A percentile compares a stretch with the other conserved stretches of the same genome.
phyloP scores from a whole-genome alignment of 2,113 vertebrate genomes.

The Catharus bicknelli region DNA sequence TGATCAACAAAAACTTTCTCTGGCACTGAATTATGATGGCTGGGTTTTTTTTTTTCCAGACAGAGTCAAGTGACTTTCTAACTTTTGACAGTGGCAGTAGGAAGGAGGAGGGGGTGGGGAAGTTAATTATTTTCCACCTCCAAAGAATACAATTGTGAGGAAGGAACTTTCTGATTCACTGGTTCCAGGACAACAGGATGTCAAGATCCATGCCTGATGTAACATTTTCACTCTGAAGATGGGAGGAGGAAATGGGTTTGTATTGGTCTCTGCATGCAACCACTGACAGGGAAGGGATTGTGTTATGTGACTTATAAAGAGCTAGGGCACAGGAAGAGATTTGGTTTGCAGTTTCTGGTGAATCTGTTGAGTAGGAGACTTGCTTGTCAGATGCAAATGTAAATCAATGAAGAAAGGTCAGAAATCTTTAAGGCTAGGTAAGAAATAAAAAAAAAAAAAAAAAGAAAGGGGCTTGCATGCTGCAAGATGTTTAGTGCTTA shows the following conservation, averaged over 20 bases:
- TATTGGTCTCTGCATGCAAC: not conserved
- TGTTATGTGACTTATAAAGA: not conserved
- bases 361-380: not conserved
- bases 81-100: slow-evolving; percentile 47
- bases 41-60: not conserved
- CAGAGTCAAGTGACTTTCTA: slow-evolving; percentile 35
- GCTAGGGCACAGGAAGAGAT: not conserved
- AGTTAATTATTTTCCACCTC: slow-evolving; percentile 64
- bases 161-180: slow-evolving; percentile 68
- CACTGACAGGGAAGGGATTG: not conserved
- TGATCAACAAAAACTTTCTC: slow-evolving; percentile 50
- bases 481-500: not conserved
- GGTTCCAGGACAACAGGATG: slow-evolving; percentile 66
- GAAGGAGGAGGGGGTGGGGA: slow-evolving; percentile 56
- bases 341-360: not conserved
- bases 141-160: slow-evolving; percentile 65
- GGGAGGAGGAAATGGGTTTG: slow-evolving; percentile 38
- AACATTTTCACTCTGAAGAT: slow-evolving; percentile 34
- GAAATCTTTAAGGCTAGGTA: not conserved
- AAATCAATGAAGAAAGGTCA: not conserved
- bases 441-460: not conserved
- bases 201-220: slow-evolving; percentile 58
- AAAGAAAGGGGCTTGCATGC: not conserved
- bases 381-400: not conserved
- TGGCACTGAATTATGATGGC: not conserved